Evolutionary conservation across 2,113 vertebrate species (phyloP), one percentile per base, ranked within the genome.

Genomic region (Cygnus atratus): DNA sequence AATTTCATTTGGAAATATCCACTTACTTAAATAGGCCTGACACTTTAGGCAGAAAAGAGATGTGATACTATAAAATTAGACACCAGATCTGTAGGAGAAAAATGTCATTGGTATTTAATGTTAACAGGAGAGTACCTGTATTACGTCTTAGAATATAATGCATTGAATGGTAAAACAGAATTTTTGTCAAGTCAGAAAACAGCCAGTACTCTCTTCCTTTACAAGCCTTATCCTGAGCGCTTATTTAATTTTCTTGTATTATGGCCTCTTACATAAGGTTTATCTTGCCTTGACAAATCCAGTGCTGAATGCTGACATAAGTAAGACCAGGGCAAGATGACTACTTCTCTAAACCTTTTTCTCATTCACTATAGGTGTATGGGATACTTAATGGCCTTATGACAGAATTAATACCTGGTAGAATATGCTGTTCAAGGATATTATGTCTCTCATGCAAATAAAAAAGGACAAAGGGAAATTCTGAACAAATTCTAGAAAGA

Each of bases 191-290:
- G 24, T 48, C 41, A 75, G 12, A 87, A 46, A 9, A 43, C 12
- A 74, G 14, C 10, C 0, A 0, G 5, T 41, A 54, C 13, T 54
- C n/a, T 78, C 10, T 67, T 68, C 21, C 55, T 44, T 66, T 10
- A 79, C 9, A 88, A 83, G 74, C 3, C 3, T 78, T 63, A 46
- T 43, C 19, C 22, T 82, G 4, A 68, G 25, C 13, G 75, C 37
- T 31, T 41, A 18, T 70, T 79, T 58, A 43, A 83, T 66, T 88
- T 90, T 9, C 8, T 76, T 77, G 22, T 17, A 28, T 24, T 50
- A 31, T 10, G 35, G 33, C 21, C 39, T 67, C 6, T 48, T 74
- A 59, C 10, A 20, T 29, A 74, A 10, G 11, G 9, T 35, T 61
- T 83, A 35, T 62, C 35, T 76, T 73, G 26, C 39, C 17, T 83